phyloP scores from a whole-genome alignment of 2,888 invertebrate species.

The Lasioglossum figueresi region DNA sequence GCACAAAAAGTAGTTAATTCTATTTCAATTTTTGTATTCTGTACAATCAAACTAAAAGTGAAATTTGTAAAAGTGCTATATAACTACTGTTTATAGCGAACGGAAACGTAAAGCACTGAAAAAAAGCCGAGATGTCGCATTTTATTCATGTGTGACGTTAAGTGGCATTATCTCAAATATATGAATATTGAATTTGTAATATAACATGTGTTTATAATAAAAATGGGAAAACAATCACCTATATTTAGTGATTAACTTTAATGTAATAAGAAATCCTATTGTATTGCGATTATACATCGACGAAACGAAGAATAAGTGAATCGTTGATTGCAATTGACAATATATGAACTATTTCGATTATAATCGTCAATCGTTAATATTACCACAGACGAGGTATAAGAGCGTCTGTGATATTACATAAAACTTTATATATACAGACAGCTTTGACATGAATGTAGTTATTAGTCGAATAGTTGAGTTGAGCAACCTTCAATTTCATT shows the following conservation, averaged over 20 bases:
- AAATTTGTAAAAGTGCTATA: not conserved
- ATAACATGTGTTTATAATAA: slow-evolving; percentile 39
- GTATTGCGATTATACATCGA: not conserved
- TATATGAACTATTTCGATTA: not conserved
- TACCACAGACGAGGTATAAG: no score
- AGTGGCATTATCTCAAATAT: not conserved
- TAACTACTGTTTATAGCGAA: not conserved
- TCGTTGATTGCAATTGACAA: not conserved
- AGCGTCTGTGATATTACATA: no score
- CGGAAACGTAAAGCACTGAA: slow-evolving; percentile 7
- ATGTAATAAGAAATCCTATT: not conserved
- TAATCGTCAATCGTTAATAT: not conserved
- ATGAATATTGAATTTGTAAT: slow-evolving; percentile 44
- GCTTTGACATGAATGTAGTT: not conserved
- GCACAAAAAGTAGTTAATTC: not conserved
- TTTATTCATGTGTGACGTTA: not conserved
- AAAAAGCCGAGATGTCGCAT: not conserved
- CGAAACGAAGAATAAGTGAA: not conserved
- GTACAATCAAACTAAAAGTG: not conserved
- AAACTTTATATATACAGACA: not conserved
- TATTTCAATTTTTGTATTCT: slow-evolving; percentile 2
- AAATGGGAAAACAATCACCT: not conserved
- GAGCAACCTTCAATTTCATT: not conserved
- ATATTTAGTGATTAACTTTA: not conserved
- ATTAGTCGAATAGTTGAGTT: not conserved